Percentiles rank a stretch among this genome's conserved stretches.
phyloP scores from a whole-genome alignment of 2,113 vertebrate genomes.

The Cheirogaleus medius region DNA sequence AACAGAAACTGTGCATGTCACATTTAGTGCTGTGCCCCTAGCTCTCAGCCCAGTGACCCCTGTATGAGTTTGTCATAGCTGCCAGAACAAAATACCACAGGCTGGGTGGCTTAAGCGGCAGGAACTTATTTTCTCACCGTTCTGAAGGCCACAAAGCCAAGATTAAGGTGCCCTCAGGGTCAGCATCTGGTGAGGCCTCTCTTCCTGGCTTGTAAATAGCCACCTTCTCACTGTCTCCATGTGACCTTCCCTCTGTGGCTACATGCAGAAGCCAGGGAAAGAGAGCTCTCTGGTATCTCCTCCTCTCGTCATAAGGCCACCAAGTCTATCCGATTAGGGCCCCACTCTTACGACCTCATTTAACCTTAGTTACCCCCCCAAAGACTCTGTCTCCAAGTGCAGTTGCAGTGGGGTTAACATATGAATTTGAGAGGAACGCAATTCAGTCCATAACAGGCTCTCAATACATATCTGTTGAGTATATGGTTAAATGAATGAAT shows the following conservation, averaged over 20 bases:
- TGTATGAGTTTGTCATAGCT: background rate
- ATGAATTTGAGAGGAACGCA: background rate
- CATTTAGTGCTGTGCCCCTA: fast-evolving
- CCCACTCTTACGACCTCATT: background rate
- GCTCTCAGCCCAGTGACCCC: background rate
- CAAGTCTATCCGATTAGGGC: background rate
- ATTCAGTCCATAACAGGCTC: background rate
- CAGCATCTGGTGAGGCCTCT: background rate
- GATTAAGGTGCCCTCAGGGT: background rate
- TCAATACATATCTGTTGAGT: background rate
- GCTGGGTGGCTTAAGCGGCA: background rate
- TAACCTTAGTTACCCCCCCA: background rate
- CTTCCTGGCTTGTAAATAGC: background rate
- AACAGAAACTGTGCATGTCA: background rate
- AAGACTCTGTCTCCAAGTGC: background rate
- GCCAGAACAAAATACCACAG: background rate
- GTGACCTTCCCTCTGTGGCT: background rate
- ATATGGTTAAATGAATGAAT: background rate
- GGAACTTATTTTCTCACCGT: background rate
- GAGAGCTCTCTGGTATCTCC: background rate
- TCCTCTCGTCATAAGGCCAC: background rate
- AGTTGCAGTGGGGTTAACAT: background rate
- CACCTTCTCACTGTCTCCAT: background rate
- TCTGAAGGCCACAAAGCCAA: background rate
- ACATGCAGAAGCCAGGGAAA: background rate